These are phyloP conservation scores for Macroteleia sp. DNA, from an alignment of 2,888 invertebrate species.

Conservation along the genomic window DNA sequence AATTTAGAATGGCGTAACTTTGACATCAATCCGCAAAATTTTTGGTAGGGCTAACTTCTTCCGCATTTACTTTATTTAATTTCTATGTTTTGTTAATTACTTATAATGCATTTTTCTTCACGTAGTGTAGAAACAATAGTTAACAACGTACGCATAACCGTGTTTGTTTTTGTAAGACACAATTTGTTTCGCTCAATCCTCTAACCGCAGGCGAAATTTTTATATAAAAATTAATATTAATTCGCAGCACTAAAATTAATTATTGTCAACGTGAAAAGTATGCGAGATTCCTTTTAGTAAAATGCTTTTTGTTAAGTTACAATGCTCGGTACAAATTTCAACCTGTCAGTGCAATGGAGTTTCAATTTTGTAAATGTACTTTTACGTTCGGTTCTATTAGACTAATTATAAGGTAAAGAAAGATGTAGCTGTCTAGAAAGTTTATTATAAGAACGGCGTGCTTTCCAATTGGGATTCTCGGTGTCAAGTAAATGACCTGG, in stretches of 20 bases:
- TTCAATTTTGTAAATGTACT: slow-evolving; percentile 21
- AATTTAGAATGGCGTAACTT: slow-evolving; percentile 39
- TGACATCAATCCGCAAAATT: slow-evolving; percentile 45
- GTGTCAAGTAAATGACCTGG: slow-evolving; percentile 3
- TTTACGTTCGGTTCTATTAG: slow-evolving; percentile 14
- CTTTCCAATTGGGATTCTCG: slow-evolving; percentile 1
- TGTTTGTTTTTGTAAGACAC: slow-evolving; percentile 60
- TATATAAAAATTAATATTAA: slow-evolving; percentile 60
- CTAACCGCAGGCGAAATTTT: slow-evolving; percentile 58
- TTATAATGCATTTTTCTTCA: slow-evolving; percentile 39
- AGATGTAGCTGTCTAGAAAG: slow-evolving; percentile 27
- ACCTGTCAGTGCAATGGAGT: slow-evolving; percentile 1
- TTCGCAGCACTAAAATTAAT: slow-evolving; percentile 62
- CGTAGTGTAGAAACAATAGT: slow-evolving; percentile 59
- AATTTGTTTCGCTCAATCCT: slow-evolving; percentile 58
- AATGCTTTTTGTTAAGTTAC: slow-evolving; percentile 28
- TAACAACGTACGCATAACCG: slow-evolving; percentile 59
- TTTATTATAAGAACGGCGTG: slow-evolving; percentile 7
- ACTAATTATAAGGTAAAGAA: slow-evolving; percentile 35
- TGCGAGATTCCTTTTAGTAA: slow-evolving; percentile 27
- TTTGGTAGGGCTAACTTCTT: slow-evolving; percentile 21
- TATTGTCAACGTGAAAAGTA: slow-evolving; percentile 63
- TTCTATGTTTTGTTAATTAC: slow-evolving; percentile 12
- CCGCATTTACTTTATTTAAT: slow-evolving; percentile 19
- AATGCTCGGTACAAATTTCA: slow-evolving; percentile 22